These are phyloP conservation scores for Onychostoma macrolepis DNA, from an alignment of 2,113 vertebrate species.

Conservation along the genomic window DNA sequence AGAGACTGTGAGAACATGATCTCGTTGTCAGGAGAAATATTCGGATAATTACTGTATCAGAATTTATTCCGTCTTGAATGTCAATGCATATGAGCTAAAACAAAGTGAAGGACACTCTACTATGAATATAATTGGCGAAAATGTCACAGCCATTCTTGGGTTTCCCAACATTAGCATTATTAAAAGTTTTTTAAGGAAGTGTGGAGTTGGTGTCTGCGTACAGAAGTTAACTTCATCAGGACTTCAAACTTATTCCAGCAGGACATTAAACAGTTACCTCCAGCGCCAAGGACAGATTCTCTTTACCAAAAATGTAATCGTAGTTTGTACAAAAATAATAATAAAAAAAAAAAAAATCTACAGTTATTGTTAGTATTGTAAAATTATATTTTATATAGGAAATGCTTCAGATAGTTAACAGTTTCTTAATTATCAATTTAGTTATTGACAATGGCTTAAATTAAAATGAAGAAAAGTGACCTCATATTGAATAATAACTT, in stretches of 20 bases:
- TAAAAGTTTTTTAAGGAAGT: neutral
- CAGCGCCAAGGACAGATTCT: neutral
- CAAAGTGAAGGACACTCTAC: neutral
- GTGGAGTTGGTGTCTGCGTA: neutral
- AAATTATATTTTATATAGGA: neutral
- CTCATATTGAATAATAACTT: neutral
- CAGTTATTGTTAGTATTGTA: neutral
- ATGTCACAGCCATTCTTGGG: conserved; percentile 22
- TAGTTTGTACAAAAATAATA: neutral
- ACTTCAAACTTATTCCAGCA: neutral
- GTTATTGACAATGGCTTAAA: neutral
- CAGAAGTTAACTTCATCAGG: neutral
- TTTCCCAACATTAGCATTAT: neutral
- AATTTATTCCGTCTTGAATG: conserved; percentile 24
- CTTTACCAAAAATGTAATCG: neutral
- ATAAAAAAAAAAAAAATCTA: neutral
- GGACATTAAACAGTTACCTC: neutral
- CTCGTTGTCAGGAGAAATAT: neutral
- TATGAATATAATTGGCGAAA: conserved; percentile 32
- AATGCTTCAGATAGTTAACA: no score
- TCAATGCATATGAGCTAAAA: conserved; percentile 31
- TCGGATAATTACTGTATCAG: conserved; percentile 18
- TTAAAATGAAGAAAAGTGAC: neutral
- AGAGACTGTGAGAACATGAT: conserved; percentile 19
- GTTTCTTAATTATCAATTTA: neutral